Conservation (phyloP, 53 echinoderm and acorn worm species). For the Antedon mediterranea region DNA sequence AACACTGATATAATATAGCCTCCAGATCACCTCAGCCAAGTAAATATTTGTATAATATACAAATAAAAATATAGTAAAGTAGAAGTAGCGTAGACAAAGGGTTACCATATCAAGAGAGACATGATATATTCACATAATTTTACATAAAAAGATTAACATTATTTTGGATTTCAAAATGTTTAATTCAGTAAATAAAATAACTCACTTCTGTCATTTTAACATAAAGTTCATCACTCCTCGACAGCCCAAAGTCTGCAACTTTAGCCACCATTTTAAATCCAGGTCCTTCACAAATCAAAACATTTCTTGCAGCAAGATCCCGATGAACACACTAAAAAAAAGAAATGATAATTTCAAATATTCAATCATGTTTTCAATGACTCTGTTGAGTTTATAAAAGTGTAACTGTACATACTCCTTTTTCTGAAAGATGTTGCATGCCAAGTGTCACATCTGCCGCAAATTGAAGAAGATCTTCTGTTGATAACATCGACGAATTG, state of each 20-base stretch:
- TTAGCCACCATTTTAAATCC: conserved; percentile 54
- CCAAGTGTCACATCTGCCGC: conserved; percentile 71
- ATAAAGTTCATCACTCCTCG: conserved; percentile 92
- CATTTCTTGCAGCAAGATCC: conserved; percentile 81
- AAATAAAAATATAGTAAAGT: too few relatives aligned
- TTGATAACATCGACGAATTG: conserved; percentile 11
- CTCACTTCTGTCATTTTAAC: conserved; percentile 97
- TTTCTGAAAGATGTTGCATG: conserved; percentile 78
- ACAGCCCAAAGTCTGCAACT: conserved; percentile 89
- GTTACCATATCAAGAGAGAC: too few relatives aligned
- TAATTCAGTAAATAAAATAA: not conserved
- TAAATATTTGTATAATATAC: too few relatives aligned
- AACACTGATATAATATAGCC: too few relatives aligned
- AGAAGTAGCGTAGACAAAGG: too few relatives aligned
- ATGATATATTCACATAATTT: too few relatives aligned
- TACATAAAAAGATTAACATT: too few relatives aligned
- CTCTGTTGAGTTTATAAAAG: too few relatives aligned
- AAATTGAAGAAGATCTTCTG: conserved; percentile 62
- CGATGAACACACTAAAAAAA: conserved; percentile 75
- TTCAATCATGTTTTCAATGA: not conserved
- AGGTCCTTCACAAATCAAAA: conserved; percentile 55
- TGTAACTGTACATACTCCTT: conserved; percentile 34
- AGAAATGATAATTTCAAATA: too few relatives aligned
- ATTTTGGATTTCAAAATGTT: too few relatives aligned
- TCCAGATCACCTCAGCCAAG: too few relatives aligned